Base-by-base conservation (phyloP, 1,140 invertebrate species). In the Drosophila littoralis region DNA sequence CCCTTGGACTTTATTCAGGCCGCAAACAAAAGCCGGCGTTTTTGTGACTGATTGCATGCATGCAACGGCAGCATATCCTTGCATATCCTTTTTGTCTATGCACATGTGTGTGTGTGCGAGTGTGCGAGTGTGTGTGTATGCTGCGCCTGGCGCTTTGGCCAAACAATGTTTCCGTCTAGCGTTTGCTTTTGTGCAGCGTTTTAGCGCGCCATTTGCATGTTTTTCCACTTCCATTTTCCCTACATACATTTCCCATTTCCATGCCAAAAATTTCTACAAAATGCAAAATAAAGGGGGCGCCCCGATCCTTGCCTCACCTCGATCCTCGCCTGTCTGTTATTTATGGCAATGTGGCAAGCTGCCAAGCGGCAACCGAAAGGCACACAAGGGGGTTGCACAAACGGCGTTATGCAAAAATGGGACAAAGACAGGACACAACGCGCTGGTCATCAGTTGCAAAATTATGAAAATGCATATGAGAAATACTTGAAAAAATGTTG, bases 21-120 rank as follows among this genome's bases (percentile, higher is more conserved):
- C 60, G 77, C 83, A 89, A 89, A 88, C 83, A 88, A 88, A 88
- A 77, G 80, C 83, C 84, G 66, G 84, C 68, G 65, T 90, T 88
- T 88, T 82, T 88, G 84, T 89, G 84, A 88, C 84, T 88, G 84
- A 88, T 89, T 88, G 78, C 84, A 72, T 86, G 82, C 69, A 67
- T 68, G 58, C 63, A 79, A 60, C 78, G 72, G 67, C 78, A 46
- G 28, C 35, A 59, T 28, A 48, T 48, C 46, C 46, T 48, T 77
- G 71, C 78, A 83, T 70, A 88, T 89, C 76, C 83, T 71, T 84
- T 86, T 78, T 77, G 77, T 45, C 7, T 52, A 17, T 50, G 28
- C 43, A 42, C 28, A 12, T 45, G 12, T 43, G 33, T 48, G 13
- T 28, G 22, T 61, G 48, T 72, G 66, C 55, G 45, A 60, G 13